Percentiles rank a stretch among this genome's conserved stretches.
Evolutionary conservation across 2,888 invertebrate species (phyloP).

Genomic region (Aplocera efformata): DNA sequence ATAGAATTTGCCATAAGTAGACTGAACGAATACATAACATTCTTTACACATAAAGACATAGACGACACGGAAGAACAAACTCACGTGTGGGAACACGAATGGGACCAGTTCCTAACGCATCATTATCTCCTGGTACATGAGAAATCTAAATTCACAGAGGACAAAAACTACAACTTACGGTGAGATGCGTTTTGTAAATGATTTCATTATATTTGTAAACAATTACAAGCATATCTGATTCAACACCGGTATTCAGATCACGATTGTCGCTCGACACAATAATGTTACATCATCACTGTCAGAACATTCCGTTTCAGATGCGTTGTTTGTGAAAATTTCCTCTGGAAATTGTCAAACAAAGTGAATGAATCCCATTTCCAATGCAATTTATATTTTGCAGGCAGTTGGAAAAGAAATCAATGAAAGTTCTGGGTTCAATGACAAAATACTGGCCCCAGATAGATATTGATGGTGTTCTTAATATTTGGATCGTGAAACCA

Average conservation of each 20-base stretch:
- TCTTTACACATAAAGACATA: slow-evolving; percentile 87
- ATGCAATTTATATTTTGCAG: slow-evolving; percentile 40
- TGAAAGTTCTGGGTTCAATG: slow-evolving; percentile 83
- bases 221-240: slow-evolving; percentile 17
- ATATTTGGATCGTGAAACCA: slow-evolving; percentile 97
- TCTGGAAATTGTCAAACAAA: slow-evolving; percentile 12
- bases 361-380: slow-evolving; percentile 5
- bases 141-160: slow-evolving; percentile 74
- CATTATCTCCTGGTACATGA: slow-evolving; percentile 85
- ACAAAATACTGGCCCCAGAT: slow-evolving; percentile 89
- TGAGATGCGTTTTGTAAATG: slow-evolving; percentile 34
- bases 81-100: slow-evolving; percentile 90
- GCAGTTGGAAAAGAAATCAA: slow-evolving; percentile 74
- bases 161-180: slow-evolving; percentile 59
- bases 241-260: slow-evolving; percentile 9
- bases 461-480: slow-evolving; percentile 90
- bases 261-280: slow-evolving; percentile 32
- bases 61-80: slow-evolving; percentile 85
- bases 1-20: slow-evolving; percentile 91
- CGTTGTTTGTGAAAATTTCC: slow-evolving; percentile 20
- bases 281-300: slow-evolving; percentile 21
- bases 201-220: slow-evolving; percentile 22
- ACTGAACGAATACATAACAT: slow-evolving; percentile 87
- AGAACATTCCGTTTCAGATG: slow-evolving; percentile 19
- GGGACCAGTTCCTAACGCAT: slow-evolving; percentile 91